A percentile compares a stretch with the other conserved stretches of the same genome.
These are phyloP conservation scores for Dyspetes luteomarginatus DNA, from an alignment of 2,888 invertebrate species.

Conservation along the genomic window DNA sequence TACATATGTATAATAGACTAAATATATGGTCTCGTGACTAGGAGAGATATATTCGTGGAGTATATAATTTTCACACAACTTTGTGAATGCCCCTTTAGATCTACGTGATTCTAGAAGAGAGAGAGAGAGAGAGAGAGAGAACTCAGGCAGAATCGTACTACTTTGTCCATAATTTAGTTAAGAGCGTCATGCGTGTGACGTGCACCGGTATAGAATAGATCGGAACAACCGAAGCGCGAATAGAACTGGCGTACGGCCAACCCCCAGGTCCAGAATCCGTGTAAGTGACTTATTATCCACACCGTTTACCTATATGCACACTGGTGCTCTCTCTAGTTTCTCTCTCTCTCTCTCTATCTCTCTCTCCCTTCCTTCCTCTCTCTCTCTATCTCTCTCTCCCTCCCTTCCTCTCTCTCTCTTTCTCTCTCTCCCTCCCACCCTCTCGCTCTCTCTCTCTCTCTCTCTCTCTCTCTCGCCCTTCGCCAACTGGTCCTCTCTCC, in stretches of 20 bases:
- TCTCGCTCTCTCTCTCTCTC: slow-evolving; percentile 19
- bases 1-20: slow-evolving; percentile 38
- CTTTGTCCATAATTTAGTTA: slow-evolving; percentile 84
- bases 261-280: slow-evolving; percentile 80
- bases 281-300: slow-evolving; percentile 83
- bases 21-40: slow-evolving; percentile 11
- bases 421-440: slow-evolving; percentile 47
- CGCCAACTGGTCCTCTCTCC: slow-evolving; percentile 54
- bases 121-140: background rate
- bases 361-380: slow-evolving; percentile 30
- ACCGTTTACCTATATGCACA: slow-evolving; percentile 78
- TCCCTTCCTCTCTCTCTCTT: slow-evolving; percentile 43
- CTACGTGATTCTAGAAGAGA: slow-evolving; percentile 32
- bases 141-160: slow-evolving; percentile 76
- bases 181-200: slow-evolving; percentile 84
- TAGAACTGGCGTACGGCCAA: slow-evolving; percentile 82
- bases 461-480: slow-evolving; percentile 31
- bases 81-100: slow-evolving; percentile 78
- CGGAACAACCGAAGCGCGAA: slow-evolving; percentile 83
- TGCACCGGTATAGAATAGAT: slow-evolving; percentile 82
- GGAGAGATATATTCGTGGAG: slow-evolving; percentile 32
- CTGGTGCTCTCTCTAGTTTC: slow-evolving; percentile 64
- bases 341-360: slow-evolving; percentile 13
- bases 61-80: slow-evolving; percentile 67
- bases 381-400: slow-evolving; percentile 49